Conservation (phyloP, 2,888 invertebrate genomes). For the Scaeva pyrastri region DNA sequence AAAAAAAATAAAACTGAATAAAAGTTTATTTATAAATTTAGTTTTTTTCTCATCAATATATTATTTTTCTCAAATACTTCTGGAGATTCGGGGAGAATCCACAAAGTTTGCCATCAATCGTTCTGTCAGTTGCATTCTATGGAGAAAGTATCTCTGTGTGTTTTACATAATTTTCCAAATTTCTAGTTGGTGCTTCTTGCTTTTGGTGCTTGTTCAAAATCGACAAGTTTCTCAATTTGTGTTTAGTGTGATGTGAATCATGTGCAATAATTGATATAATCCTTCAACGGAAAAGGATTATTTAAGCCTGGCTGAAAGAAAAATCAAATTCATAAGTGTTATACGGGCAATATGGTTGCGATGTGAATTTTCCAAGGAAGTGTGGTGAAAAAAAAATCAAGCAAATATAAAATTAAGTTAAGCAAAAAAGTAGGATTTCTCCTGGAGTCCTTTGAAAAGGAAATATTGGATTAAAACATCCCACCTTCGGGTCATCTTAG, state of each 20-base stretch:
- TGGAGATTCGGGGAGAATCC: conserved; percentile 25
- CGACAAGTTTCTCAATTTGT: conserved; percentile 33
- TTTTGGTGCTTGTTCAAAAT: conserved; percentile 26
- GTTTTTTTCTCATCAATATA: conserved; percentile 21
- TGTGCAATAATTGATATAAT: conserved; percentile 49
- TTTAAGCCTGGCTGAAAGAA: conserved; percentile 32
- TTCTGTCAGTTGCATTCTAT: conserved; percentile 59
- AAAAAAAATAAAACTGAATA: conserved; percentile 46
- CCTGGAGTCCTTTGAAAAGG: conserved; percentile 43
- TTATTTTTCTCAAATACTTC: conserved; percentile 11
- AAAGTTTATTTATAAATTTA: conserved; percentile 68
- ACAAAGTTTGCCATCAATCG: conserved; percentile 38
- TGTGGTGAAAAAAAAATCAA: conserved; percentile 52
- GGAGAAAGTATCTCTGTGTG: conserved; percentile 50
- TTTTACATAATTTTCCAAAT: conserved; percentile 50
- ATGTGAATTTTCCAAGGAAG: conserved; percentile 57
- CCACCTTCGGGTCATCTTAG: conserved; percentile 19
- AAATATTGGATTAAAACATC: conserved; percentile 63
- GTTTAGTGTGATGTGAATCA: conserved; percentile 51
- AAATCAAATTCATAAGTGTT: conserved; percentile 46
- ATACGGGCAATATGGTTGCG: conserved; percentile 49
- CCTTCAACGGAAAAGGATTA: conserved; percentile 42
- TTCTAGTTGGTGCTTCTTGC: conserved; percentile 28
- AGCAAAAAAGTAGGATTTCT: conserved; percentile 46
- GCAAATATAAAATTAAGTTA: conserved; percentile 17